Evolutionary conservation across 2,888 invertebrate species (phyloP).

Genomic region (Stratiomys singularior): DNA sequence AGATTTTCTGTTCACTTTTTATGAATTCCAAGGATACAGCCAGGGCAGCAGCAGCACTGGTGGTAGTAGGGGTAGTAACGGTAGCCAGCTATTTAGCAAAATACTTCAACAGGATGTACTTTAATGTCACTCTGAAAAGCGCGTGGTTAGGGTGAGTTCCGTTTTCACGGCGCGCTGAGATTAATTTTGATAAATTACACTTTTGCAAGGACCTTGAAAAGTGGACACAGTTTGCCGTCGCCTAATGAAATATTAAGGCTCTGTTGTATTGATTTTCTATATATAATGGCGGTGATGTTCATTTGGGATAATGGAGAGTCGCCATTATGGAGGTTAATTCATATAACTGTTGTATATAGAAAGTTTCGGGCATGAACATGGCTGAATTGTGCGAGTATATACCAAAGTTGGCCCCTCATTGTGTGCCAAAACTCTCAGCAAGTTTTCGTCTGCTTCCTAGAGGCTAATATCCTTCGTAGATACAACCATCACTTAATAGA

Average conservation of each 20-base stretch:
- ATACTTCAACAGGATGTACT: constrained; percentile 14
- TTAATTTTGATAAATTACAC: constrained; percentile 46
- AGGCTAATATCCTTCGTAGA: constrained; percentile 6
- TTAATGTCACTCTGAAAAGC: constrained; percentile 38
- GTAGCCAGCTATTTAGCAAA: constrained; percentile 17
- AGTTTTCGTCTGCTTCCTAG: constrained; percentile 4
- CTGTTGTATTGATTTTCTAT: constrained; percentile 41
- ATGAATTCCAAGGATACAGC: constrained; percentile 6
- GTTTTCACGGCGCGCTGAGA: constrained; percentile 31
- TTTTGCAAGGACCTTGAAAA: constrained; percentile 43
- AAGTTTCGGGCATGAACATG: neutral
- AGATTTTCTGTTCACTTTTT: constrained; percentile 33
- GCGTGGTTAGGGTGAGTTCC: constrained; percentile 1
- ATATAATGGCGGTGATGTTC: neutral
- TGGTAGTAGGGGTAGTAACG: too few relatives aligned
- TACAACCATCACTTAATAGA: neutral
- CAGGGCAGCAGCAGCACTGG: too few relatives aligned
- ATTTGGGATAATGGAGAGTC: neutral
- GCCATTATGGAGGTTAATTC: constrained; percentile 30
- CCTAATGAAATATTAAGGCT: constrained; percentile 20
- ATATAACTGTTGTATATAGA: neutral
- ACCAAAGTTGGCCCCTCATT: neutral
- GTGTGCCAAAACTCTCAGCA: neutral
- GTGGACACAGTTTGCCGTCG: constrained; percentile 41
- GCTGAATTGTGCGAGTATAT: too few relatives aligned